phyloP scores from a whole-genome alignment of 2,113 vertebrate species.

The Hipposideros armiger region DNA sequence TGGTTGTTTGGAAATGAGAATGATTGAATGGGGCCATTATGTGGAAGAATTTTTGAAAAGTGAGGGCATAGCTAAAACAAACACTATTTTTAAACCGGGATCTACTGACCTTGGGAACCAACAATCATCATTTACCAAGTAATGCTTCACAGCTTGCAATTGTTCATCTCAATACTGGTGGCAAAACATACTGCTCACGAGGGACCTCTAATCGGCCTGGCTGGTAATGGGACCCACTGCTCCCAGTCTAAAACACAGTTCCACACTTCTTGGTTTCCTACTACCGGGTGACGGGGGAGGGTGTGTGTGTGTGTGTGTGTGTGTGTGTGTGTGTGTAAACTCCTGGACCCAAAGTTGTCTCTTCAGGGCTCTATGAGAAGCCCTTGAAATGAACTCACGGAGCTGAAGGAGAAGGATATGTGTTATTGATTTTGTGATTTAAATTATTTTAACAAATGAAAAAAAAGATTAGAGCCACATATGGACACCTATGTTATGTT shows the following conservation, averaged over 20 bases:
- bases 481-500: not conserved
- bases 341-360: not conserved
- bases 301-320: no score
- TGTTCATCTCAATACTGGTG: not conserved
- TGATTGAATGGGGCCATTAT: conserved; percentile 71
- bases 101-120: conserved; percentile 56
- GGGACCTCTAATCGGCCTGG: not conserved
- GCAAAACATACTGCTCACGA: not conserved
- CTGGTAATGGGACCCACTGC: not conserved
- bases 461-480: not conserved
- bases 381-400: not conserved
- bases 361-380: not conserved
- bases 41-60: conserved; percentile 74
- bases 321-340: not conserved
- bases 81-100: conserved; percentile 68
- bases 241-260: not conserved
- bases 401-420: not conserved
- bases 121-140: conserved; percentile 57
- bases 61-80: conserved; percentile 74
- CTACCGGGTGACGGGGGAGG: fast-evolving
- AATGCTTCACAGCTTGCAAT: not conserved
- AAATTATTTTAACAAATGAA: conserved; percentile 21
- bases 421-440: not conserved
- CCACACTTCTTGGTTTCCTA: not conserved
- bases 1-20: conserved; percentile 69